Evolutionary conservation across 1,140 invertebrate species (phyloP).

Genomic region (Augochlora pura): DNA sequence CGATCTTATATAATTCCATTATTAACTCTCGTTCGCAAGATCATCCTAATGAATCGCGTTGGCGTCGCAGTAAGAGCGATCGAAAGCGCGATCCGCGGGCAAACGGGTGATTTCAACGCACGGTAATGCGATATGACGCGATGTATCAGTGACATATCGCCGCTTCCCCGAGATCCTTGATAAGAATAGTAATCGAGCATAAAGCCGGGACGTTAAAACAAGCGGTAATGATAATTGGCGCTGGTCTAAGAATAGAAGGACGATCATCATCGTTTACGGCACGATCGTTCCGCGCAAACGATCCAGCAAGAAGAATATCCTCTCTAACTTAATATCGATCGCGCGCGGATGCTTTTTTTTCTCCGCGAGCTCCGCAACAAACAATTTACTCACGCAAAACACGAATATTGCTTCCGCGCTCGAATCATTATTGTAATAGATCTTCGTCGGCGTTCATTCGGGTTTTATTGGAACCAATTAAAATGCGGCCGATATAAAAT

Average conservation of each 20-base stretch:
- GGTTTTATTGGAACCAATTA: conserved; percentile 6
- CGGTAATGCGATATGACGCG: neutral
- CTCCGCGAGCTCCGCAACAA: neutral
- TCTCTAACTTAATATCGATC: neutral
- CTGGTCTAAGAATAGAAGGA: neutral
- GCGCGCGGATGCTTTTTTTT: neutral
- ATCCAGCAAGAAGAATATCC: neutral
- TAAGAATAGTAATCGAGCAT: neutral
- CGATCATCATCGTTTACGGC: neutral
- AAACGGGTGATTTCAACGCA: neutral
- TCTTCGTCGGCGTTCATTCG: too few species aligned
- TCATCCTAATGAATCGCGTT: too few species aligned
- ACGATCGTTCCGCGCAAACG: neutral
- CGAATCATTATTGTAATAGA: neutral
- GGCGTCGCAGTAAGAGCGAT: too few species aligned
- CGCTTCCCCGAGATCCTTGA: neutral
- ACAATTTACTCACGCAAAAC: neutral
- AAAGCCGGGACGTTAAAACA: too few species aligned
- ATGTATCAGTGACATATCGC: neutral
- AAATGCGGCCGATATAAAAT: neutral
- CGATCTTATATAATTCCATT: too few species aligned
- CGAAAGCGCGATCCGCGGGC: neutral
- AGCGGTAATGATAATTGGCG: conserved; percentile 4
- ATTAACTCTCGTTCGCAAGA: too few species aligned
- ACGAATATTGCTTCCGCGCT: neutral